Evolutionary conservation across 2,113 vertebrate genomes (phyloP).

Genomic region (Jaculus jaculus): DNA sequence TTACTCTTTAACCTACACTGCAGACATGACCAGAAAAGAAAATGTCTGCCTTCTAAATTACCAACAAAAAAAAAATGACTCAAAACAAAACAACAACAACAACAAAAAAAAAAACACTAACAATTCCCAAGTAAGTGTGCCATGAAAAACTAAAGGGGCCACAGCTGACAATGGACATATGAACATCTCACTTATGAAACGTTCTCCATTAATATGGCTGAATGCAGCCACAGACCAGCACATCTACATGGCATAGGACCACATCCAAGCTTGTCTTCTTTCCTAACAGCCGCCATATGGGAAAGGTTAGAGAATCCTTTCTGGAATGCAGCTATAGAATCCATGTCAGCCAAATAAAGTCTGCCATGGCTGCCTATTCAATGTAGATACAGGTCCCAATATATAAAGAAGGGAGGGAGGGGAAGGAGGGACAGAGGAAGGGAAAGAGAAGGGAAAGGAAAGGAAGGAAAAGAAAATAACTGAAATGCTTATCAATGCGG

Average conservation of each 20-base stretch:
- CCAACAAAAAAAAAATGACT: neutral
- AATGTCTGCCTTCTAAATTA: neutral
- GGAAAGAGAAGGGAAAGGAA: too few relatives aligned
- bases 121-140: constrained; percentile 14
- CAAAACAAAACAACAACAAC: too few relatives aligned
- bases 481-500: neutral
- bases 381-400: neutral
- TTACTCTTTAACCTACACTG: neutral
- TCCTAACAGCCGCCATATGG: neutral
- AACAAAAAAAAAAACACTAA: neutral
- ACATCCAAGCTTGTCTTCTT: neutral
- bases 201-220: neutral
- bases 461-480: neutral
- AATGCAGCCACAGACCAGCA: neutral
- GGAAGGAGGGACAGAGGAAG: too few relatives aligned
- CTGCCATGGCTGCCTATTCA: neutral
- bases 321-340: neutral
- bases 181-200: neutral
- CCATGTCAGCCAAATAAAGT: neutral
- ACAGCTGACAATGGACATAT: neutral
- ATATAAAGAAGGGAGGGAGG: neutral
- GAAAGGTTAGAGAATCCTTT: neutral
- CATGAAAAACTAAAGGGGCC: neutral
- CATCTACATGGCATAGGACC: too few relatives aligned
- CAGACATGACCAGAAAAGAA: neutral